A percentile compares a stretch with the other conserved stretches of the same genome.
phyloP scores from a whole-genome alignment of 2,113 vertebrate species.

The Cyphomyrus discorhynchus region DNA sequence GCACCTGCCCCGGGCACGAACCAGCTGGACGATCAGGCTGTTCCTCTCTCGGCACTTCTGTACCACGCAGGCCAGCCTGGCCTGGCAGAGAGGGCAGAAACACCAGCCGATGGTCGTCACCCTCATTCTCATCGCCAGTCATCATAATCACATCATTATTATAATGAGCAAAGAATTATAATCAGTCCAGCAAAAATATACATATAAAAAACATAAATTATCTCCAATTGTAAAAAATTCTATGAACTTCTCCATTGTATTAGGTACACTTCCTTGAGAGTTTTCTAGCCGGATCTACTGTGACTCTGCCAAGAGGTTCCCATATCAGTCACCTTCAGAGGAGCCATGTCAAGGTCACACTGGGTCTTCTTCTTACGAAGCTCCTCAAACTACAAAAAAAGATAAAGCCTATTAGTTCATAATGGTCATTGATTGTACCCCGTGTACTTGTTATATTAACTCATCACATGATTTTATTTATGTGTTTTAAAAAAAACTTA shows the following conservation, averaged over 20 bases:
- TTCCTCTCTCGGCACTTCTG: slow-evolving; percentile 72
- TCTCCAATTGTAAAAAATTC: neutral
- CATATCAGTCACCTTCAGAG: slow-evolving; percentile 63
- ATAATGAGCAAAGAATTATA: neutral
- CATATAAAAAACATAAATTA: neutral
- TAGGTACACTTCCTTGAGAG: neutral
- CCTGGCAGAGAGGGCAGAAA: slow-evolving; percentile 36
- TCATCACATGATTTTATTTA: neutral
- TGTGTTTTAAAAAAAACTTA: neutral
- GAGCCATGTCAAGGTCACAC: slow-evolving; percentile 44
- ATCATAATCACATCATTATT: neutral
- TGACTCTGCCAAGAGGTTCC: neutral
- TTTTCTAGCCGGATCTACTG: neutral
- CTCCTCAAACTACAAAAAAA: slow-evolving; percentile 54
- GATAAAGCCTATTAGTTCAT: neutral
- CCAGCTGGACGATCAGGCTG: slow-evolving; percentile 54
- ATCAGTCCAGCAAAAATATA: neutral
- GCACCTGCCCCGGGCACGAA: slow-evolving; percentile 39
- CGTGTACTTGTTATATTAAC: neutral
- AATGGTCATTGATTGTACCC: neutral
- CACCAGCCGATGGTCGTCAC: neutral
- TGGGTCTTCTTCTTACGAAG: slow-evolving; percentile 55
- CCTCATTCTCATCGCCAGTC: neutral
- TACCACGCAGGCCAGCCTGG: slow-evolving; percentile 64
- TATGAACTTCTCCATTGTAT: neutral